Evolutionary conservation across 2,888 invertebrate genomes (phyloP).

Genomic region (Elegia similella): DNA sequence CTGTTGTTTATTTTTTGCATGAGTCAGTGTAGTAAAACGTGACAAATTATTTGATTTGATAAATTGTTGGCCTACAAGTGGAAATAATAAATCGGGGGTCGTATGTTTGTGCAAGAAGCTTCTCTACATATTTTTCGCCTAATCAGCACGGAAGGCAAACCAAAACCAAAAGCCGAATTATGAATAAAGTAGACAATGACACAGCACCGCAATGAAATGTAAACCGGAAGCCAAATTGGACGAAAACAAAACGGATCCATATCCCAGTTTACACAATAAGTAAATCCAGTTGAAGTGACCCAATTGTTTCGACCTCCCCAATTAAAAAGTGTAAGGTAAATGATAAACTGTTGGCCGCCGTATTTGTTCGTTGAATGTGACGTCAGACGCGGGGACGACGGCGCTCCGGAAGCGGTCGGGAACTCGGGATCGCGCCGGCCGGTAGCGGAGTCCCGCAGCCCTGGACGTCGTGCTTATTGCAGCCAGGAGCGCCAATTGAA

Average conservation of each 20-base stretch:
- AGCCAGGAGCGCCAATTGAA: conserved; percentile 72
- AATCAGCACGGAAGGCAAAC: no score
- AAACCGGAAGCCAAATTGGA: conserved; percentile 40
- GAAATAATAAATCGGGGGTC: no score
- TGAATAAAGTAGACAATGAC: neutral
- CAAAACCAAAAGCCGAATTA: no score
- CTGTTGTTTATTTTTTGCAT: no score
- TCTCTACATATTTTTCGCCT: no score
- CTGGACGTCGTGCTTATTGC: conserved; percentile 67
- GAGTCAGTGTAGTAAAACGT: no score
- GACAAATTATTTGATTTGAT: no score
- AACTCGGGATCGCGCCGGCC: conserved; percentile 51
- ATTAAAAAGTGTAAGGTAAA: conserved; percentile 79
- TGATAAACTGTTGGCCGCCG: conserved; percentile 45
- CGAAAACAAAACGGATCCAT: conserved; percentile 41
- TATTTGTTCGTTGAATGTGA: conserved; percentile 41
- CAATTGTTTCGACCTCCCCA: conserved; percentile 77
- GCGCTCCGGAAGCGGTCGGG: conserved; percentile 65
- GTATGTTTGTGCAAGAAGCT: no score
- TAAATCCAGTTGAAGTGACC: conserved; percentile 67
- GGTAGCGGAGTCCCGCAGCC: conserved; percentile 58
- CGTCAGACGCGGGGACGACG: conserved; percentile 49
- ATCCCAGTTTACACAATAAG: conserved; percentile 49
- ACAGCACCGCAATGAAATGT: conserved; percentile 10
- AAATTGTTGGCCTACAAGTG: no score